Evolutionary conservation across 2,888 invertebrate genomes (phyloP).

Genomic region (Chouioia cunea): DNA sequence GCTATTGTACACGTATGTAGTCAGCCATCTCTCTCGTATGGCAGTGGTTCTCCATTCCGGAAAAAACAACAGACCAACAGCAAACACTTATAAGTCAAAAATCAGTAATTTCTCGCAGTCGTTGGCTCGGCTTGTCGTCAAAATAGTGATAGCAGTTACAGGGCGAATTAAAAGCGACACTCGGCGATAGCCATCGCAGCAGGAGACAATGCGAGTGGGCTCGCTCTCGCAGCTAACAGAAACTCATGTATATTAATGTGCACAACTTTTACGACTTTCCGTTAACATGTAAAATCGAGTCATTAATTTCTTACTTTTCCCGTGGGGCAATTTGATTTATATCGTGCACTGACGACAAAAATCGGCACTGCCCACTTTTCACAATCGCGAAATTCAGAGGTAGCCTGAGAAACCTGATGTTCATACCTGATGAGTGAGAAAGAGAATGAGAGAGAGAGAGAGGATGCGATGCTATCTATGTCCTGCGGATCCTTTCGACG

Average conservation of each 20-base stretch:
- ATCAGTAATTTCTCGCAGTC: too few species aligned
- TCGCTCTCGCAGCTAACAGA: background rate
- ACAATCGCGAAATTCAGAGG: conserved; percentile 11
- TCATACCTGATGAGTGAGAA: conserved; percentile 57
- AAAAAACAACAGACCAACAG: background rate
- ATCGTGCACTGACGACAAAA: conserved; percentile 48
- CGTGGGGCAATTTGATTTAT: conserved; percentile 50
- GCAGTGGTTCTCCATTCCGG: conserved; percentile 61
- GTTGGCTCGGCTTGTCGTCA: too few species aligned
- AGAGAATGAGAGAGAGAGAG: conserved; percentile 34
- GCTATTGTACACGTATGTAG: conserved; percentile 60
- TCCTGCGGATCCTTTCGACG: conserved; percentile 59
- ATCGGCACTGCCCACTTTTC: conserved; percentile 44
- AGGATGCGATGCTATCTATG: conserved; percentile 61
- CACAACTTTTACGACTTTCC: conserved; percentile 1
- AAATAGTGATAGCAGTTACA: too few species aligned
- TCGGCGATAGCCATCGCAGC: background rate
- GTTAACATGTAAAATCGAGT: conserved; percentile 34
- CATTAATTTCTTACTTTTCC: conserved; percentile 36
- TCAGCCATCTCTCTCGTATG: conserved; percentile 49
- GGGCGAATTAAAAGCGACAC: background rate
- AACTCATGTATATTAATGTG: too few species aligned
- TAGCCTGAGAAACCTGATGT: conserved; percentile 50
- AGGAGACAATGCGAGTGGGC: background rate
- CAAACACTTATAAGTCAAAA: too few species aligned